These are phyloP conservation scores for Benthosema pterotum DNA, from an alignment of 2,797 vertebrate species.

Conservation along the genomic window DNA sequence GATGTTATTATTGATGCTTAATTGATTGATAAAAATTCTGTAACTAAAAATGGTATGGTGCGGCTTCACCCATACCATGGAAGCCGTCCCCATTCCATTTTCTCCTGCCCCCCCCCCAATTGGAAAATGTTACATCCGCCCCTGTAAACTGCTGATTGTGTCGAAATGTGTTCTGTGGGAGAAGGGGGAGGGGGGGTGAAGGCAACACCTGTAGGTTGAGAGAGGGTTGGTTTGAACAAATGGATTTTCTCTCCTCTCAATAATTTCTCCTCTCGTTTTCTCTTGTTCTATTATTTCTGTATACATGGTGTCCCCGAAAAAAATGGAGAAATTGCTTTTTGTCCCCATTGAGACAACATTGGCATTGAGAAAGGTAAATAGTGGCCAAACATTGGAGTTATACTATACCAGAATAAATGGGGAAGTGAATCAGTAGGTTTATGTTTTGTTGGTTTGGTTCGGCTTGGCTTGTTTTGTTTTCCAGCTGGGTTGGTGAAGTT, in stretches of 20 bases:
- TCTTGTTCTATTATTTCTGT: conserved; percentile 7
- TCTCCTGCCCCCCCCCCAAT: no score
- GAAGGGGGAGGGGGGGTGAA: conserved; percentile 39
- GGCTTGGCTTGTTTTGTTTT: not conserved
- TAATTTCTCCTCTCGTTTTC: conserved; percentile 4
- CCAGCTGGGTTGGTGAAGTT: conserved; percentile 3
- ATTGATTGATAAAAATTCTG: no score
- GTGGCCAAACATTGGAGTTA: conserved; percentile 39
- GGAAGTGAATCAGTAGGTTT: conserved; percentile 26
- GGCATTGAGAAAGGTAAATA: conserved; percentile 37
- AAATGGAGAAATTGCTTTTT: not conserved
- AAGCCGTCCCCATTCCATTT: no score
- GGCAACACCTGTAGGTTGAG: conserved; percentile 58
- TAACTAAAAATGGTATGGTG: no score
- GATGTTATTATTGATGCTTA: no score
- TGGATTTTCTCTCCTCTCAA: conserved; percentile 20
- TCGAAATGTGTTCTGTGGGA: conserved; percentile 35
- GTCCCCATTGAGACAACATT: conserved; percentile 12
- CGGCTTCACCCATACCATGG: no score
- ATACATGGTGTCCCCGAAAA: conserved; percentile 13
- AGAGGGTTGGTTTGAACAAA: conserved; percentile 24
- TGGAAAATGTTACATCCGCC: no score
- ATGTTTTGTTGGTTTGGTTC: conserved; percentile 13
- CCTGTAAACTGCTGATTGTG: conserved; percentile 60
- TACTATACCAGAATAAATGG: conserved; percentile 20